phyloP scores from a whole-genome alignment of 2,888 invertebrate genomes.

The Uloborus plumipes region DNA sequence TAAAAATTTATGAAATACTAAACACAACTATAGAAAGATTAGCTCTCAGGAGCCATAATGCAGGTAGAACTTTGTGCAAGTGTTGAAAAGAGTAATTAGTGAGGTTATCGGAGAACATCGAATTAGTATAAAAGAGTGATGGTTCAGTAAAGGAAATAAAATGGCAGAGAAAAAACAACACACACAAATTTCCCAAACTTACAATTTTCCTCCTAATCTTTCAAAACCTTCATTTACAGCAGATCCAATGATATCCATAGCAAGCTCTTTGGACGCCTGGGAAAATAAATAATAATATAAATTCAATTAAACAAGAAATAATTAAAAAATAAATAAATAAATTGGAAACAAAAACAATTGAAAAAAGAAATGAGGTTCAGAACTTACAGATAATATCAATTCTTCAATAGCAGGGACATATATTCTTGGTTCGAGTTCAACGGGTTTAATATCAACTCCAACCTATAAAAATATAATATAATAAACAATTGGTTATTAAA shows the following conservation, averaged over 20 bases:
- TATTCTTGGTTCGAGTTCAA: slow-evolving; percentile 43
- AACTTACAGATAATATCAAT: slow-evolving; percentile 57
- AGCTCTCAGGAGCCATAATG: too few species aligned
- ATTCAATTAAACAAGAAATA: neutral
- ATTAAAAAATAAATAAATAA: neutral
- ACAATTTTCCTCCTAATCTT: slow-evolving; percentile 56
- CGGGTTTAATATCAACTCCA: slow-evolving; percentile 31
- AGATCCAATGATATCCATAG: slow-evolving; percentile 36
- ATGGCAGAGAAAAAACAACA: neutral
- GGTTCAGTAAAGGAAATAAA: too few species aligned
- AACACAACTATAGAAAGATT: too few species aligned
- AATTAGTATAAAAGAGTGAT: too few species aligned
- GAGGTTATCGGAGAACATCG: too few species aligned
- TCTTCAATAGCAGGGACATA: slow-evolving; percentile 47
- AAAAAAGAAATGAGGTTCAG: neutral
- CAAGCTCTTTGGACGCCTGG: slow-evolving; percentile 44
- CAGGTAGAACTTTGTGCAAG: too few species aligned
- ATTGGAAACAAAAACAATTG: neutral
- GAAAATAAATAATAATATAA: neutral
- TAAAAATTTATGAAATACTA: too few species aligned
- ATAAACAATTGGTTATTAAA: neutral
- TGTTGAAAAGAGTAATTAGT: too few species aligned
- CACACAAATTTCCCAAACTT: slow-evolving; percentile 13
- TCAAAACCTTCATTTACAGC: slow-evolving; percentile 54
- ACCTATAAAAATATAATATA: slow-evolving; percentile 24